Conservation (phyloP, 1,140 invertebrate species). For the Drosophila seguyi region DNA sequence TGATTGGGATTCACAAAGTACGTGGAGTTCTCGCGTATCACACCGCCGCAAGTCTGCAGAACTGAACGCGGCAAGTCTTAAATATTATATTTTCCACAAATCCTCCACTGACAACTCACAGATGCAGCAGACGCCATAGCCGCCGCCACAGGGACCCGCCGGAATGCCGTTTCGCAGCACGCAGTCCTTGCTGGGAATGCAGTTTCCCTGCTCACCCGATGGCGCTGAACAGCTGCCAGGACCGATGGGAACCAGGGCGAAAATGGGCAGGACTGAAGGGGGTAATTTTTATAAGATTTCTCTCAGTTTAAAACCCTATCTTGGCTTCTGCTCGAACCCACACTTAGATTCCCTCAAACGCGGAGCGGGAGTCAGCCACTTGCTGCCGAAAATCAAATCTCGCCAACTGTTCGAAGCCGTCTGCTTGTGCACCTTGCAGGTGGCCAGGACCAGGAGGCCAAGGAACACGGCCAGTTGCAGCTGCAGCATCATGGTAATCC, state of each 20-base stretch:
- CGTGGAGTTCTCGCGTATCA: slow-evolving; percentile 91
- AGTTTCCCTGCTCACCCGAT: slow-evolving; percentile 92
- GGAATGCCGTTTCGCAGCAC: slow-evolving; percentile 88
- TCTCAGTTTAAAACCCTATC: slow-evolving; percentile 6
- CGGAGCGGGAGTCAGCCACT: slow-evolving; percentile 60
- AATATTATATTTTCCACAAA: background rate
- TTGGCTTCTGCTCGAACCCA: slow-evolving; percentile 38
- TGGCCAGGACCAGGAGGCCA: slow-evolving; percentile 35
- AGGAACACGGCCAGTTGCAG: slow-evolving; percentile 11
- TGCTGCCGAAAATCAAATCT: slow-evolving; percentile 73
- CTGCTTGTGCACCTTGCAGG: slow-evolving; percentile 51
- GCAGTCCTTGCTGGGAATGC: slow-evolving; percentile 90
- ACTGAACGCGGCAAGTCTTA: slow-evolving; percentile 86
- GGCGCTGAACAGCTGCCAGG: slow-evolving; percentile 89
- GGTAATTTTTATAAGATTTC: background rate
- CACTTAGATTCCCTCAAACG: slow-evolving; percentile 75
- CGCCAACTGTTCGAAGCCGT: slow-evolving; percentile 64
- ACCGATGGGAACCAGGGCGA: slow-evolving; percentile 91
- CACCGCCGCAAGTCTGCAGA: slow-evolving; percentile 90
- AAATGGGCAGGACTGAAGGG: slow-evolving; percentile 89
- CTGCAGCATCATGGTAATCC: slow-evolving; percentile 14
- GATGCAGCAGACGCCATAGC: slow-evolving; percentile 85
- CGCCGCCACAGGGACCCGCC: slow-evolving; percentile 91
- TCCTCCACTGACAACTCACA: slow-evolving; percentile 57
- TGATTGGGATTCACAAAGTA: slow-evolving; percentile 94